Conservation (phyloP, 2,797 vertebrate genomes). For the Monodelphis domestica region DNA sequence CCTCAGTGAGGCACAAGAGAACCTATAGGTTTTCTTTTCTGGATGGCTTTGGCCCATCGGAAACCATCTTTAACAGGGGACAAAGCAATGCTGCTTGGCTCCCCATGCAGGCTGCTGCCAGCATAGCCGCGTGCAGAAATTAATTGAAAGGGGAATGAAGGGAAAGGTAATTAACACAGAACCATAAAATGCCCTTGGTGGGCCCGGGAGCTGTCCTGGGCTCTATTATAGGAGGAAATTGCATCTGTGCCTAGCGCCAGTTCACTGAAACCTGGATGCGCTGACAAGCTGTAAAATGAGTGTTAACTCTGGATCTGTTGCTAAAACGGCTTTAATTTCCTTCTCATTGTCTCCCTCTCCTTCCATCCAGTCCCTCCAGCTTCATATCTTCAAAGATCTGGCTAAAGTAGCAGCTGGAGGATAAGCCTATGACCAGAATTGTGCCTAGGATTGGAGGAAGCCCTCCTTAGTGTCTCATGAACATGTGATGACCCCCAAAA, state of each 20-base stretch:
- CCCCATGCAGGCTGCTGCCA: neutral
- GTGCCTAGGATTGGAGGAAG: neutral
- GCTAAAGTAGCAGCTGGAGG: neutral
- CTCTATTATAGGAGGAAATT: neutral
- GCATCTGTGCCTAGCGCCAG: neutral
- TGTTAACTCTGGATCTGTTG: neutral
- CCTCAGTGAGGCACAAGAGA: neutral
- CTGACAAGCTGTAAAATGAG: neutral
- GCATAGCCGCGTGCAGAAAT: neutral
- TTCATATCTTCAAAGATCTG: neutral
- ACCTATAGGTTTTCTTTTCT: neutral
- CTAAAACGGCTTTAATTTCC: neutral
- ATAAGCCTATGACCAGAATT: neutral
- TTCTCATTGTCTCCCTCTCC: neutral
- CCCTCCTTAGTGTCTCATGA: neutral
- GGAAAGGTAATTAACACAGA: conserved; percentile 1
- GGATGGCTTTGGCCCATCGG: neutral
- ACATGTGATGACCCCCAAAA: neutral
- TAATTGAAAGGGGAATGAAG: neutral
- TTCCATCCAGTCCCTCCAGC: neutral
- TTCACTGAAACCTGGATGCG: neutral
- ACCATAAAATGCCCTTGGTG: neutral
- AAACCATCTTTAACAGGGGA: neutral
- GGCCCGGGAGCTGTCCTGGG: neutral
- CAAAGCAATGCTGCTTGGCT: neutral